These are phyloP conservation scores for Polyommatus icarus DNA, from an alignment of 2,888 invertebrate genomes.

Conservation along the genomic window DNA sequence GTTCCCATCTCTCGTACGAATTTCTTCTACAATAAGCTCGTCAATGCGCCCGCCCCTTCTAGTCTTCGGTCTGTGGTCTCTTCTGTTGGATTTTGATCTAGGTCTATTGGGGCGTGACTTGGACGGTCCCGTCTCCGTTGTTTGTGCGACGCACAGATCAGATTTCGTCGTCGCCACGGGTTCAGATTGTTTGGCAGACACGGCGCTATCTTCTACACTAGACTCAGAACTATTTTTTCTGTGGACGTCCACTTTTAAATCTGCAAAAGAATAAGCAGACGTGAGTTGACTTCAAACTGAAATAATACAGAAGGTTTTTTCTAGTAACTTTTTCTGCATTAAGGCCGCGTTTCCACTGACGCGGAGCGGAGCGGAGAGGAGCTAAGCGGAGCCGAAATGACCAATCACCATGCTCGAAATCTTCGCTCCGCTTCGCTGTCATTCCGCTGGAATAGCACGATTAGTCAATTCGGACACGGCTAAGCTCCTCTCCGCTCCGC, in stretches of 20 bases:
- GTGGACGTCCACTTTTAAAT: conserved; percentile 96
- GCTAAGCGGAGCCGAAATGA: no score
- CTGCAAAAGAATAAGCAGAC: conserved; percentile 64
- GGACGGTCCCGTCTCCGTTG: conserved; percentile 56
- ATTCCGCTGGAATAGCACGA: no score
- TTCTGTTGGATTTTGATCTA: conserved; percentile 60
- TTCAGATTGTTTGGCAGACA: conserved; percentile 68
- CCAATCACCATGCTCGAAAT: no score
- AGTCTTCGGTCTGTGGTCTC: conserved; percentile 57
- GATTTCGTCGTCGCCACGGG: conserved; percentile 61
- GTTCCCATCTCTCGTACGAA: conserved; percentile 58
- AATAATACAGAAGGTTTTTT: no score
- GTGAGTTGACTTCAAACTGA: neutral
- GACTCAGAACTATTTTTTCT: conserved; percentile 94
- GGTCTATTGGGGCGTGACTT: conserved; percentile 60
- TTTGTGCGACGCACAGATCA: conserved; percentile 64
- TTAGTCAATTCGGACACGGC: no score
- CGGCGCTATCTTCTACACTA: conserved; percentile 85
- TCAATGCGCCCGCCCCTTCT: conserved; percentile 65
- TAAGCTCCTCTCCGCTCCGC: no score
- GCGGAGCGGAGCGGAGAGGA: no score
- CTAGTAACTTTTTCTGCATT: no score
- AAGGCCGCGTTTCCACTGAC: no score
- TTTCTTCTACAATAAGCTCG: conserved; percentile 64
- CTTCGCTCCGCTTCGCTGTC: no score